Base-by-base conservation (phyloP, 2,888 invertebrate species). In the Melieria crassipennis region DNA sequence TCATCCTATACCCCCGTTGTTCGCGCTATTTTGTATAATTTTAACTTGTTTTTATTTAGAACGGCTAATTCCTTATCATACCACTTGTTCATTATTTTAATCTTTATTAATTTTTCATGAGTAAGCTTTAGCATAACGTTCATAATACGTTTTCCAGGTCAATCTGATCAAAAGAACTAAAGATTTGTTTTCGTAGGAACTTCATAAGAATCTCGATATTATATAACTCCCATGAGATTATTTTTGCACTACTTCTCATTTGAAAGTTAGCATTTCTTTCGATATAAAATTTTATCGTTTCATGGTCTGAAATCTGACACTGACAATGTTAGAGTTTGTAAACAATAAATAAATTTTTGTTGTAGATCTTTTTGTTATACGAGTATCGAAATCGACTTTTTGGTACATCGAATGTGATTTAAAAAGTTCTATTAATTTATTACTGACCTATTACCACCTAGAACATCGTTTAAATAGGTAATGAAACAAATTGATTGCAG, bases 401-500 rank as follows among this genome's bases (percentile, higher is more conserved):
- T 57, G 57, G 13, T 16, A 11, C 57, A 57, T 57, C 57, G 57
- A 57, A 13, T 57, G 1, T 57, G 57, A 13, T 57, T 57, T 57
- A 57, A 57, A 57, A 13, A 57, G 30, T 16, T 57, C 57, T 13
- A 57, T 4, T 57, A 57, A 3, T 57, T 57, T 10, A 9, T 10
- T 57, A 4, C 57, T 57, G 13, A n/a, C n/a, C n/a, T n/a, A n/a
- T n/a, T 47, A 16, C 16, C 58, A 9, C 57, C 66, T 66, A 66
- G 7, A 11, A 66, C 58, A 56, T 48, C 16, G n/a, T 13, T 11
- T 48, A 67, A 67, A 58, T 67, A 58, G 16, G 48, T 67, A n/a
- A 67, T 58, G 58, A 67, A 67, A 42, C 60, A 16, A 16, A 16
- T 16, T 16, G 16, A 16, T 16, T 16, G 16, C 16, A 16, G 16